Base-by-base conservation (phyloP, 1,140 invertebrate species). In the Tachypleus tridentatus region DNA sequence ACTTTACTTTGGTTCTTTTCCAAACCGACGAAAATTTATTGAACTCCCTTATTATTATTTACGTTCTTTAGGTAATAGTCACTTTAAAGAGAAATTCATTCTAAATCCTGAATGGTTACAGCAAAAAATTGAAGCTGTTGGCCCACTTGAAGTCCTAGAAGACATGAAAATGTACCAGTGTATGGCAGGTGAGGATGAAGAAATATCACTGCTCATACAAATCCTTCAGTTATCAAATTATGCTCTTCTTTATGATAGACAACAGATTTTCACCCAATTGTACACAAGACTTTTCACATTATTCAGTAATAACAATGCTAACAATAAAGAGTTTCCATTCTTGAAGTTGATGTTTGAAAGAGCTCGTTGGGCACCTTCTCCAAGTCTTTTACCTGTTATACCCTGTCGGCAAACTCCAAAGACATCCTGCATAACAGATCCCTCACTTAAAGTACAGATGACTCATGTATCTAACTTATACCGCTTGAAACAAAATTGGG, bases 21-120 rank as follows among this genome's bases (percentile, higher is more conserved):
- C 85, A 74, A 89, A 91, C 75, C 81, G 83, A n/a, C 78, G 89
- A 74, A 88, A 87, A 77, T 78, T 89, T 57, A 87, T 89, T 76
- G 89, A 93, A 77, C 78, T 92, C 57, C 89, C 89, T 62, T 87
- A 84, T 77, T 87, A 90, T 69, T 77, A 72, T 48, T 72, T 73
- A 59, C 70, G 70, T 61, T 71, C 79, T 29, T 29, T 29, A 9
- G 70, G 75, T 48, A 71, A 75, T 10, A 77, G 79, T 49, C 72
- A 76, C 11, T 62, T 67, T 4, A 51, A 58, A n/a, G 64, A 68
- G 8, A 69, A 66, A 52, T 76, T 72, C 69, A 75, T 88, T 68
- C 83, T 82, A 9, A 82, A 88, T 72, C 75, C 85, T 5, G 80
- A 81, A 64, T 90, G 87, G 87, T 80, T 90, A 8, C 83, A 84